These are phyloP conservation scores for Zeugodacus cucurbitae DNA, from an alignment of 1,140 invertebrate genomes.

Conservation along the genomic window DNA sequence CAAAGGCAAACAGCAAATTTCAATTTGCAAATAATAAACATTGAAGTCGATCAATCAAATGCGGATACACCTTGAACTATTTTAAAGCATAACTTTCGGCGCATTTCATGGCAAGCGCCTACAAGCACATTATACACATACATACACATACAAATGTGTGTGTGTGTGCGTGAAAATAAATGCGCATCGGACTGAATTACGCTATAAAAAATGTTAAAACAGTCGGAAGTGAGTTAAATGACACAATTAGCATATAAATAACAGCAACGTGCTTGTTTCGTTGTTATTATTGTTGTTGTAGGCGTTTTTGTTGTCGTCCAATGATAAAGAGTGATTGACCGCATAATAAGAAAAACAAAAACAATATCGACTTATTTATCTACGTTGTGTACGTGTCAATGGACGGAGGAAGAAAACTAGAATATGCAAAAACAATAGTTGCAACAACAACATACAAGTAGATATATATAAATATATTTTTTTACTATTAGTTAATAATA, in stretches of 20 bases:
- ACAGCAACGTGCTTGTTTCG: not conserved
- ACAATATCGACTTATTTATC: not conserved
- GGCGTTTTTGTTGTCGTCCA: not conserved
- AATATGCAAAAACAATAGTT: not conserved
- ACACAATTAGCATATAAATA: slow-evolving; percentile 29
- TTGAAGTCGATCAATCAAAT: not conserved
- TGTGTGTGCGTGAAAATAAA: not conserved
- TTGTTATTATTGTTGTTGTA: too few species aligned
- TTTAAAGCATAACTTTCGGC: slow-evolving; percentile 1
- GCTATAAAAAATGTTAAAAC: not conserved
- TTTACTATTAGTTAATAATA: too few species aligned
- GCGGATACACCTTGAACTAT: not conserved
- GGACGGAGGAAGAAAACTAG: not conserved
- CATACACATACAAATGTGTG: not conserved
- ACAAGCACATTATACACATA: not conserved
- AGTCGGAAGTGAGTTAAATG: slow-evolving; percentile 17
- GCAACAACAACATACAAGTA: not conserved
- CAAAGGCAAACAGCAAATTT: not conserved
- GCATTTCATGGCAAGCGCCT: not conserved
- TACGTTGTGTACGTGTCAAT: not conserved
- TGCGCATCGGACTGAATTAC: not conserved
- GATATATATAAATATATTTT: too few species aligned
- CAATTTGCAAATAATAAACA: not conserved
- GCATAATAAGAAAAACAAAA: not conserved
- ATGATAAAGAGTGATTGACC: slow-evolving; percentile 20